Percentiles rank a stretch among this genome's conserved stretches.
phyloP scores from a whole-genome alignment of 2,797 vertebrate genomes.

The Mareca strepera region DNA sequence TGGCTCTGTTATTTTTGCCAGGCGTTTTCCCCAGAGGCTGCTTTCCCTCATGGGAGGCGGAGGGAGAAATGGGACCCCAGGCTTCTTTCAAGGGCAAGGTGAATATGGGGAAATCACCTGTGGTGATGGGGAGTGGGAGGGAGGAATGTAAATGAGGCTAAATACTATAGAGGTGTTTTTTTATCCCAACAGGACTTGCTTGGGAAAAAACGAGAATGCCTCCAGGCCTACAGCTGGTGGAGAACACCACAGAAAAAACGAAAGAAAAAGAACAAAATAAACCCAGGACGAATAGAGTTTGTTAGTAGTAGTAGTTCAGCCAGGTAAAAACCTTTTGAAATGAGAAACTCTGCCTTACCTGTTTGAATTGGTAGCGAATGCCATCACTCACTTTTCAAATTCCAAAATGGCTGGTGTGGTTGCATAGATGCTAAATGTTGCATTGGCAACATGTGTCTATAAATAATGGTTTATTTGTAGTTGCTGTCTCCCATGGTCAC shows the following conservation, averaged over 20 bases:
- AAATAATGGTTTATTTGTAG: background rate
- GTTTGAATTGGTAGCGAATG: background rate
- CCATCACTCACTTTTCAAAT: background rate
- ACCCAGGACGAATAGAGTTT: slow-evolving; percentile 74
- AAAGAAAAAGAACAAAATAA: slow-evolving; percentile 78
- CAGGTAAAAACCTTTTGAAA: slow-evolving; percentile 64
- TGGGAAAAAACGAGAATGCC: slow-evolving; percentile 73
- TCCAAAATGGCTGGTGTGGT: background rate
- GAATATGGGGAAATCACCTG: slow-evolving; percentile 80
- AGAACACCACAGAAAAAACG: slow-evolving; percentile 70
- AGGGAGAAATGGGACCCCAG: slow-evolving; percentile 80
- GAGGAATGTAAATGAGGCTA: slow-evolving; percentile 76
- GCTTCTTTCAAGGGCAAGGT: slow-evolving; percentile 80
- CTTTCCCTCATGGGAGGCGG: slow-evolving; percentile 80
- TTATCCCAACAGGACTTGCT: slow-evolving; percentile 71
- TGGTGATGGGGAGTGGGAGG: slow-evolving; percentile 79
- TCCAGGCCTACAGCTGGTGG: slow-evolving; percentile 76
- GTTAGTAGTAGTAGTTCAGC: slow-evolving; percentile 60
- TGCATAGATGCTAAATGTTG: background rate
- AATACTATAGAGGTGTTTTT: slow-evolving; percentile 70
- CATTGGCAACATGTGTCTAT: background rate
- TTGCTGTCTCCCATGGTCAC: fast-evolving
- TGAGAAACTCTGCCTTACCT: background rate
- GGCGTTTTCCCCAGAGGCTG: slow-evolving; percentile 80
- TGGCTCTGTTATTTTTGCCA: slow-evolving; percentile 81